Conservation (phyloP, 2,888 invertebrate species). For the Neoaliturus tenellus region DNA sequence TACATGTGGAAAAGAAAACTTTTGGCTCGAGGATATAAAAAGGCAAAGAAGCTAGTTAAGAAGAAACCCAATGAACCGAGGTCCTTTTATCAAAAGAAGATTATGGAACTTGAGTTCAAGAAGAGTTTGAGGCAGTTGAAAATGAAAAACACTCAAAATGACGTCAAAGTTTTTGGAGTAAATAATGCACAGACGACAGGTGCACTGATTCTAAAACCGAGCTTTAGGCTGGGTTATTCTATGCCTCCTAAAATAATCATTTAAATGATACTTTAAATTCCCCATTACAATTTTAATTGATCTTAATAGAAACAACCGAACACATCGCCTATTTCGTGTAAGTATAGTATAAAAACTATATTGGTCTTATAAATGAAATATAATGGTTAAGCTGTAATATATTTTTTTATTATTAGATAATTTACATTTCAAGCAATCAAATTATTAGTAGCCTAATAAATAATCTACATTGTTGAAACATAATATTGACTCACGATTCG, state of each 20-base stretch:
- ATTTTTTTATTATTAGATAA: too few relatives aligned
- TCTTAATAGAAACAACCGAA: too few relatives aligned
- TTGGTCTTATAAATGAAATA: too few relatives aligned
- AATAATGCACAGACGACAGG: slow-evolving; percentile 60
- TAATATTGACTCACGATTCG: too few relatives aligned
- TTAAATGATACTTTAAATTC: too few relatives aligned
- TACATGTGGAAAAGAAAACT: slow-evolving; percentile 57
- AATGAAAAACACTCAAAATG: slow-evolving; percentile 55
- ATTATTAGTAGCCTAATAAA: too few relatives aligned
- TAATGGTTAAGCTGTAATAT: too few relatives aligned
- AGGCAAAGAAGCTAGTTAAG: slow-evolving; percentile 36
- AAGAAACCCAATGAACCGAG: slow-evolving; percentile 55
- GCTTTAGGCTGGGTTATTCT: slow-evolving; percentile 55
- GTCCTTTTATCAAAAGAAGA: slow-evolving; percentile 62
- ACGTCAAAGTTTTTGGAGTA: slow-evolving; percentile 55
- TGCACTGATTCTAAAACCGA: slow-evolving; percentile 61
- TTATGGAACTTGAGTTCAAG: slow-evolving; percentile 61
- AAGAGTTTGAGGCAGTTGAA: slow-evolving; percentile 56
- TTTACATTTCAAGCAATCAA: too few relatives aligned
- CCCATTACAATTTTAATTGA: too few relatives aligned
- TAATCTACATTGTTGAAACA: too few relatives aligned
- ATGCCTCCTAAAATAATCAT: slow-evolving; percentile 45
- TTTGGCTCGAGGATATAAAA: slow-evolving; percentile 54
- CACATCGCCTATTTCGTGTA: too few relatives aligned
- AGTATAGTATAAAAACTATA: too few relatives aligned